Evolutionary conservation across 2,113 vertebrate species (phyloP).

Genomic region (Pterocles gutturalis): DNA sequence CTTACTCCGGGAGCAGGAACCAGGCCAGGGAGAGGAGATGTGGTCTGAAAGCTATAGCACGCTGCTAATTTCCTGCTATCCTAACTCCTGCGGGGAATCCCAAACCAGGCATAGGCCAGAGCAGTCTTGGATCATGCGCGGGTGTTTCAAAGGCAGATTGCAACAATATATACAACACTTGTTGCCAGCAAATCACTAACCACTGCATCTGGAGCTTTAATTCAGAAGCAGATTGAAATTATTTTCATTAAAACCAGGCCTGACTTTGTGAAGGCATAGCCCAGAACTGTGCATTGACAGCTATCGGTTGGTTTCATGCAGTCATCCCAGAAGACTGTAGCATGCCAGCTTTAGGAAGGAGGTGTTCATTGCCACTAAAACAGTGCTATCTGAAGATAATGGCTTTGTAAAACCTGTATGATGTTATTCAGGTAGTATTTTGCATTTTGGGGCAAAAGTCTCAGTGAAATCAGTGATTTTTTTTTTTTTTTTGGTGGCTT

Average conservation of each 20-base stretch:
- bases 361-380: not conserved
- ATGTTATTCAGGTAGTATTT: not conserved
- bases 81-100: not conserved
- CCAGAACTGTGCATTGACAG: not conserved
- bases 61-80: not conserved
- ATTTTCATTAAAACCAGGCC: constrained; percentile 20
- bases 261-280: not conserved
- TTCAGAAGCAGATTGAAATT: constrained; percentile 23
- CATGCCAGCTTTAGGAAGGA: not conserved
- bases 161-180: not conserved
- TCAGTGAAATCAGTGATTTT: not conserved
- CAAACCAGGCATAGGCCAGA: not conserved
- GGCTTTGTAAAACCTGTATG: not conserved
- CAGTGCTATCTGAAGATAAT: not conserved
- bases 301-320: not conserved
- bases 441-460: not conserved
- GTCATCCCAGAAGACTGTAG: not conserved
- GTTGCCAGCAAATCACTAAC: not conserved
- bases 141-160: not conserved
- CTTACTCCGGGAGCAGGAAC: not conserved
- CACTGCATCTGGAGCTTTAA: constrained; percentile 6
- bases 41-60: not conserved
- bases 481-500: not conserved
- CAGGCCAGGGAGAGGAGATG: not conserved
- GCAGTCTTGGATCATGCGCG: not conserved